Evolutionary conservation across 2,113 vertebrate species (phyloP).

Genomic region (Gobius niger): DNA sequence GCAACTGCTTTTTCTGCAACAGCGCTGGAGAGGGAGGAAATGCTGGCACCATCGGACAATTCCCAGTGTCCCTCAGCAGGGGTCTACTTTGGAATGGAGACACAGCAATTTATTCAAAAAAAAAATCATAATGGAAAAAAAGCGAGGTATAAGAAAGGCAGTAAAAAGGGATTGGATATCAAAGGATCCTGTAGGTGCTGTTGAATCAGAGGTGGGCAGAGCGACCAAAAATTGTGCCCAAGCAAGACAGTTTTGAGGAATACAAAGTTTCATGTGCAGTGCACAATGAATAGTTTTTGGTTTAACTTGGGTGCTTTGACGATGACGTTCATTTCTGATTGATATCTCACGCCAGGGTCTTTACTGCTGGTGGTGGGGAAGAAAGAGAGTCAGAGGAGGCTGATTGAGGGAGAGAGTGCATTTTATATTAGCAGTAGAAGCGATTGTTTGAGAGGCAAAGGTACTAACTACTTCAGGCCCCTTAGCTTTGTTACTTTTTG

Average conservation of each 20-base stretch:
- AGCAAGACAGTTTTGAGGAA: background rate
- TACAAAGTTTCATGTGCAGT: background rate
- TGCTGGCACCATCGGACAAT: constrained; percentile 13
- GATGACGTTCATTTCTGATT: too few relatives aligned
- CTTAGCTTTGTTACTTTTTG: too few relatives aligned
- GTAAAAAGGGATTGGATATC: constrained; percentile 28
- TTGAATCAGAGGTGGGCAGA: constrained; percentile 29
- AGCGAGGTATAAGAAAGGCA: constrained; percentile 16
- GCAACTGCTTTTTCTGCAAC: background rate
- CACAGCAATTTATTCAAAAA: constrained; percentile 10
- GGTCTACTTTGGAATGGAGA: constrained; percentile 22
- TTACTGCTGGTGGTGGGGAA: too few relatives aligned
- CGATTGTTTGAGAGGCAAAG: too few relatives aligned
- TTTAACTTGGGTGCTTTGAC: too few relatives aligned
- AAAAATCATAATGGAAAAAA: constrained; percentile 13
- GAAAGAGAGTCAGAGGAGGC: too few relatives aligned
- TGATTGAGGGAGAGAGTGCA: too few relatives aligned
- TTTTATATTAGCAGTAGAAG: too few relatives aligned
- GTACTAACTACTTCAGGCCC: too few relatives aligned
- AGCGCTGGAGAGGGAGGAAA: constrained; percentile 22
- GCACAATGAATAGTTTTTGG: too few relatives aligned
- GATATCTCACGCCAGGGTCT: too few relatives aligned
- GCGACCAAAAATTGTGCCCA: background rate
- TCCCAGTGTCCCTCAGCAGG: background rate
- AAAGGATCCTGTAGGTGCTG: constrained; percentile 42